Evolutionary conservation across 2,888 invertebrate genomes (phyloP), one percentile per base, ranked within the genome.

Genomic region (Drosophila vallismaia): DNA sequence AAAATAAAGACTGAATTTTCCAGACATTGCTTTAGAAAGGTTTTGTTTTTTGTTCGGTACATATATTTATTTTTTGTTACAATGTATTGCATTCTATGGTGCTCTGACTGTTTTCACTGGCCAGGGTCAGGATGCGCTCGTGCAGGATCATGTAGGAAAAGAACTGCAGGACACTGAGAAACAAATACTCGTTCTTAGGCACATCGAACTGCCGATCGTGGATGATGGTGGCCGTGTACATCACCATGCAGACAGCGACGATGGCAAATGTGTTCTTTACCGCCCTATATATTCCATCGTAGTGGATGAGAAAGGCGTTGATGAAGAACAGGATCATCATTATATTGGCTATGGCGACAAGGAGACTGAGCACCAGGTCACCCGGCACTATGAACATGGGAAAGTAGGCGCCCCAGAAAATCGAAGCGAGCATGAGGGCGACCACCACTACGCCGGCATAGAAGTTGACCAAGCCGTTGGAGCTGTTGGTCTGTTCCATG

Each of bases 121-220:
- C 57, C 0, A 81, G 28, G 4, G 54, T 49, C 28, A 81, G 51
- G 1, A 85, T 36, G 0, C 85, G 82, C 31, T 81, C 81, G 2
- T 85, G 74, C 1, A 81, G 36, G 24, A 83, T 80, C 77, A 83
- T 86, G 5, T 83, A 71, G 8, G 73, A 69, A 14, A 83, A 73
- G 24, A 83, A 83, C 5, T 86, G 40, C 4, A 78, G 9, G 1
- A 74, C 79, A 49, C 82, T 83, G 1, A 86, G 71, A n/a, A 71
- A 82, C 0, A 84, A 28, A 51, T 75, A 72, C 46, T 85, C 87
- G 12, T 67, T 69, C 44, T 78, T 75, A 5, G 85, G 76, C 12
- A 85, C 80, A 53, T 75, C 59, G 29, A 75, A 78, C 33, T 85
- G 87, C 4, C 87, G 78, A 14, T 82, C 85, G 8, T 85, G 87